Conservation (phyloP, 2,113 vertebrate species). For the Pteruthius melanotis region DNA sequence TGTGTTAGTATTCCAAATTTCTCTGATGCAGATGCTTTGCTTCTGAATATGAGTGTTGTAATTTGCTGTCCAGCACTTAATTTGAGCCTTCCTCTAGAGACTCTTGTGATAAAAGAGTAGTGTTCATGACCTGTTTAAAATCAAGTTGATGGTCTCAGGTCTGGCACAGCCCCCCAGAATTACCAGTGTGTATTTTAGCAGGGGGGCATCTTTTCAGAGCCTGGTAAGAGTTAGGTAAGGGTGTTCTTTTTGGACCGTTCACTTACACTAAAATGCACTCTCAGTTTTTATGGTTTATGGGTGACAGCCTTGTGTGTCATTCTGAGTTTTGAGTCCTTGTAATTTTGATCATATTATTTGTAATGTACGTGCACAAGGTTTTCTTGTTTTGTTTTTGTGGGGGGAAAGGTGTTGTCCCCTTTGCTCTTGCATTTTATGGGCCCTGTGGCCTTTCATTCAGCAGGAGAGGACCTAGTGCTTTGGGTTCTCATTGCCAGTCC, state of each 20-base stretch:
- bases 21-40: neutral
- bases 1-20: neutral
- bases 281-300: neutral
- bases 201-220: neutral
- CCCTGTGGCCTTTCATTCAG: neutral
- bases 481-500: neutral
- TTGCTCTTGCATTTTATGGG: neutral
- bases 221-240: neutral
- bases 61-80: neutral
- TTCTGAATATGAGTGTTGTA: neutral
- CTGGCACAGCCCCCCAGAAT: neutral
- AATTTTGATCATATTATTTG: neutral
- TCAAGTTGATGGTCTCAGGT: neutral
- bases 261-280: neutral
- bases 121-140: neutral
- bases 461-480: neutral
- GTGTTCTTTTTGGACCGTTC: neutral
- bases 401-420: neutral
- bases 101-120: neutral
- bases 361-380: accelerated
- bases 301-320: neutral
- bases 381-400: neutral
- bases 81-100: neutral
- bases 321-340: neutral
- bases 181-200: neutral